Evolutionary conservation across 64 coral and sea anemone species (phyloP).

Genomic region (Pocillopora verrucosa): DNA sequence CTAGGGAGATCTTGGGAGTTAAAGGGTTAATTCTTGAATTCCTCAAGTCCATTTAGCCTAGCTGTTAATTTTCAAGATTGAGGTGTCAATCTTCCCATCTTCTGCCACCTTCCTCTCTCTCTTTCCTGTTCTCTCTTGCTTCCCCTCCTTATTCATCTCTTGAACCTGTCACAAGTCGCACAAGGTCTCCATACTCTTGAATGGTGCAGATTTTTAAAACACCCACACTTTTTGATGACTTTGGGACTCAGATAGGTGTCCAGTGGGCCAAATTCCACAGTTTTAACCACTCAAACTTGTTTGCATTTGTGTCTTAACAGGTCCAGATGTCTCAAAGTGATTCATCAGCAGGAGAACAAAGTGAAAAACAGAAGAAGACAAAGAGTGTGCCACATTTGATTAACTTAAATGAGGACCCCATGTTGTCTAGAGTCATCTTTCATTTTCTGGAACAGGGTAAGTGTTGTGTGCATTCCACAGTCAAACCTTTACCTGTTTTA

Average conservation of each 20-base stretch:
- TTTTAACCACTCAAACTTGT: not conserved
- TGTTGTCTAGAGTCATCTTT: constrained; percentile 85
- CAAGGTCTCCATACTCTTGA: not conserved
- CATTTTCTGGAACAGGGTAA: constrained; percentile 93
- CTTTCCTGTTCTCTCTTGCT: too few species aligned
- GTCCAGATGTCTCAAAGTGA: constrained; percentile 79
- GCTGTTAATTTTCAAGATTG: too few species aligned
- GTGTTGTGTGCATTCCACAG: not conserved
- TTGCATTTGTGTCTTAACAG: constrained; percentile 32
- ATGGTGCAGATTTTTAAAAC: too few species aligned
- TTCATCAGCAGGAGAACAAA: not conserved
- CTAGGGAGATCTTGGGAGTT: too few species aligned
- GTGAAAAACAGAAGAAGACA: constrained; percentile 49
- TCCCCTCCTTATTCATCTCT: not conserved
- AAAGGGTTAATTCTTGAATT: too few species aligned
- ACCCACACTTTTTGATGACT: too few species aligned
- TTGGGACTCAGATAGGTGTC: too few species aligned
- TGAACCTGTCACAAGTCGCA: not conserved
- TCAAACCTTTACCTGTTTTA: not conserved
- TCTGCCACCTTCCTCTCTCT: not conserved
- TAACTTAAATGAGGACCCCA: constrained; percentile 95
- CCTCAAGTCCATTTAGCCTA: too few species aligned
- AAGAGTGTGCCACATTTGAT: constrained; percentile 72
- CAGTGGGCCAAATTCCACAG: too few species aligned
- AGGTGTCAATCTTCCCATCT: not conserved